Base-by-base conservation (phyloP, 2,888 invertebrate genomes). In the Noctuana brunneofusca region DNA sequence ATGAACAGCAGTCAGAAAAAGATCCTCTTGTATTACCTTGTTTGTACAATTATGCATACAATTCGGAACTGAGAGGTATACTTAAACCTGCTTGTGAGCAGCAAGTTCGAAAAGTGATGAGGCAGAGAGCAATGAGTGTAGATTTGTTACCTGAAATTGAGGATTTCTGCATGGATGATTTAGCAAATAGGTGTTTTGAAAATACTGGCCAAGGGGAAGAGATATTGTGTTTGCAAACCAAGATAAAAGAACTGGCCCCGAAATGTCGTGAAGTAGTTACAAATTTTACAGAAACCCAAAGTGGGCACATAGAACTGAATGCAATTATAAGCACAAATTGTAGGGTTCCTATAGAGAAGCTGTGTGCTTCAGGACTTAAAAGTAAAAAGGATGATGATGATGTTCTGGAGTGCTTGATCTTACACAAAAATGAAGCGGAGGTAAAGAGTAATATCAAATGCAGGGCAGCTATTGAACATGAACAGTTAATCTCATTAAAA, bases 71-170 rank as follows among this genome's bases (percentile, higher is more conserved):
- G 53, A 86, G 75, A 71, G 85, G 83, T n/a, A 91, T 92, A 67
- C 76, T 95, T 32, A 93, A 92, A 68, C 92, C 93, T 53, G 89
- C 86, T 35, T 95, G 95, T 81, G 90, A 94, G 68, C 93, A 94
- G 68, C 97, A 99, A 87, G 95, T 99, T 2, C 95, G 95, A 70
- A 94, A 97, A 67, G 97, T 98, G 0, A 98, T 99, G 97, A 93
- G 97, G 30, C 97, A 97, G 80, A 93, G 99, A 66, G 98, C 99
- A 0, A 93, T 96, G 6, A 97, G 96, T 75, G 98, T 99, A 1
- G 97, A 98, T 78, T 92, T 99, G 43, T 95, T 98, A 75, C 99
- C 99, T 1, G 97, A 98, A 86, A 95, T 99, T 53, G 99, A 99
- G 87, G 96, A 96, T 74, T 93, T 93, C 38, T 99, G 99, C 79